Evolutionary conservation across 2,888 invertebrate species (phyloP), one percentile per base, ranked within the genome.

Genomic region (Villa cingulata): DNA sequence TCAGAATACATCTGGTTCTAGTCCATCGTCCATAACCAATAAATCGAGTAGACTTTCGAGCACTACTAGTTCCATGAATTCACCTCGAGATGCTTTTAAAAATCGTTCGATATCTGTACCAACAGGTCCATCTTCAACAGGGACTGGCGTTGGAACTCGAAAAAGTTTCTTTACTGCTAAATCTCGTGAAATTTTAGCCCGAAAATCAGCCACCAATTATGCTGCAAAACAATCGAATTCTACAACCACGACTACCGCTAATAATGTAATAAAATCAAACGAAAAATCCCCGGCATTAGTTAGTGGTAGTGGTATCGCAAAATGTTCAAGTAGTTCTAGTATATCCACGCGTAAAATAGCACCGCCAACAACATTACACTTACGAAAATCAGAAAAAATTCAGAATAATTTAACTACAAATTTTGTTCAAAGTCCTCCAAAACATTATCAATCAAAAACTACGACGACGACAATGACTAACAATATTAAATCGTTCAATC

Each of bases 161-260:
- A 65, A 62, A 41, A 70, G 70, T 55, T 70, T 69, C 42, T 55
- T 70, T 0, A 68, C 66, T 1, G 67, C 69, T 39, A 69, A 68
- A 50, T 70, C 70, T 2, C 61, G 67, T 16, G 68, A 70, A 51
- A 70, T 70, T 41, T 57, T 70, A 14, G 68, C 69, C 34, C 59
- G 62, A 19, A 62, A 68, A 2, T 67, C 69, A 6, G 67, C 51
- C 4, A 63, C 63, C 51, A 63, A 63, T 37, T 29, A 16, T 19
- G 12, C 39, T 37, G 16, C 6, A 23, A 47, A 43, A 20, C 29
- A 46, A 14, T 17, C 17, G 6, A 19, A 37, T n/a, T 9, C 29
- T 12, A 4, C 12, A 10, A 12, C 12, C 9, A 9, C 29, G 4
- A 32, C 10, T 12, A 32, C 29, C 1, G 43, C 43, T 14, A 43